Conservation (phyloP, 2,888 invertebrate genomes). For the Volucella inanis region DNA sequence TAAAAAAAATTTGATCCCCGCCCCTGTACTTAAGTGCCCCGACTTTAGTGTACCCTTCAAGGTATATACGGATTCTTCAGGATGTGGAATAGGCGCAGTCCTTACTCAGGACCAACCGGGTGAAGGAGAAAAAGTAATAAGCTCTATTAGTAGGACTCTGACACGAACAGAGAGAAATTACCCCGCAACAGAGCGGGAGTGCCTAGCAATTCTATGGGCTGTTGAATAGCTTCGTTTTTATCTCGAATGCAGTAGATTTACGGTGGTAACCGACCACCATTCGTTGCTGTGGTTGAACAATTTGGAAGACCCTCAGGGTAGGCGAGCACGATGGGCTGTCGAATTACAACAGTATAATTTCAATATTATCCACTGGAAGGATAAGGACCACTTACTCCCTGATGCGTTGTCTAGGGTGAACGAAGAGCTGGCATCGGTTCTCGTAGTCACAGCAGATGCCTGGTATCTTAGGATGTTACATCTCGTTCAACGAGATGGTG, state of each 20-base stretch:
- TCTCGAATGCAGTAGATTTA: slow-evolving; percentile 52
- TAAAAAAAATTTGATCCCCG: background rate
- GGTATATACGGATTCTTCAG: slow-evolving; percentile 58
- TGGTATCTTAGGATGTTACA: too few relatives aligned
- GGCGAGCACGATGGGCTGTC: slow-evolving; percentile 47
- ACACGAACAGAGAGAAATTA: slow-evolving; percentile 10
- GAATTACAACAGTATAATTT: slow-evolving; percentile 46
- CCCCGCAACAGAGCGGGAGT: slow-evolving; percentile 45
- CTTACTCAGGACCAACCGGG: slow-evolving; percentile 32
- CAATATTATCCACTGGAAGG: slow-evolving; percentile 41
- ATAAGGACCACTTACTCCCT: slow-evolving; percentile 33
- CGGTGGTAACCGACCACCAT: slow-evolving; percentile 41
- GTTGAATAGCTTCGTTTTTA: slow-evolving; percentile 57
- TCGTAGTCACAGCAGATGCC: too few relatives aligned
- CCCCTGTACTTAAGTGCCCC: slow-evolving; percentile 18
- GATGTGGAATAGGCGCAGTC: slow-evolving; percentile 50
- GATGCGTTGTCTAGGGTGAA: slow-evolving; percentile 9
- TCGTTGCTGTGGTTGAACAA: slow-evolving; percentile 58
- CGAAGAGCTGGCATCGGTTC: background rate
- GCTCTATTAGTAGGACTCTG: slow-evolving; percentile 43
- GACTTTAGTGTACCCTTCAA: slow-evolving; percentile 31
- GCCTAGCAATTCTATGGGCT: slow-evolving; percentile 51
- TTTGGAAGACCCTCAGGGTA: slow-evolving; percentile 47
- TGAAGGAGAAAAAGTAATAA: slow-evolving; percentile 40
- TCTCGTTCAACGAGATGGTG: too few relatives aligned